phyloP scores from a whole-genome alignment of 2,113 vertebrate genomes.

The Acrocephalus arundinaceus region DNA sequence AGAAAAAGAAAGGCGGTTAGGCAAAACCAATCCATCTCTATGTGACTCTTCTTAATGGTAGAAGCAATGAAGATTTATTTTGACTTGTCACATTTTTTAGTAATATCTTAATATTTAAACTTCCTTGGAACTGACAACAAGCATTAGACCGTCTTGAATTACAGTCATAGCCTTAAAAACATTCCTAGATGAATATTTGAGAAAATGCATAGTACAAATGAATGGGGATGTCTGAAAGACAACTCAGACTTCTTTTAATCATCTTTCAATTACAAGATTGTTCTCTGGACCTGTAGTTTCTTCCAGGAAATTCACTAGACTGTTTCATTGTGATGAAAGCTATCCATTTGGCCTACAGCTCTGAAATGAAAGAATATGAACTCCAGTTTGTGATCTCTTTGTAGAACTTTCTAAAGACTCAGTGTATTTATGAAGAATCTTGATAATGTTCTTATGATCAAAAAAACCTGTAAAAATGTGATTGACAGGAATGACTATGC shows the following conservation, averaged over 20 bases:
- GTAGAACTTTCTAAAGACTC: background rate
- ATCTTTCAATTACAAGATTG: background rate
- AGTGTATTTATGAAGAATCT: background rate
- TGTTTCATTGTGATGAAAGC: background rate
- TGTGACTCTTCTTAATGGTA: background rate
- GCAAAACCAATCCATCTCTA: background rate
- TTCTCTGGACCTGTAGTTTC: background rate
- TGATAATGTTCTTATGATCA: background rate
- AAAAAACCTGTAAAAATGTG: conserved; percentile 5
- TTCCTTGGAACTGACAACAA: background rate
- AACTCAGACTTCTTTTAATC: background rate
- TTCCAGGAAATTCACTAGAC: background rate
- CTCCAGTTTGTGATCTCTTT: background rate
- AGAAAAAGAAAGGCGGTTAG: background rate
- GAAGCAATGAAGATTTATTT: background rate
- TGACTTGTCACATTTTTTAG: background rate
- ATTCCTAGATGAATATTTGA: background rate
- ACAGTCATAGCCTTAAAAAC: background rate
- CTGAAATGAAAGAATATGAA: background rate
- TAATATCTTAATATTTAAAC: background rate
- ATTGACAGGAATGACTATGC: background rate
- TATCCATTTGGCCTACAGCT: background rate
- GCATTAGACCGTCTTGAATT: background rate
- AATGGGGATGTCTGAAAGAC: background rate
- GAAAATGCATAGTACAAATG: background rate